These are phyloP conservation scores for Mus spretus DNA, from an alignment of 2,797 vertebrate genomes.

Conservation along the genomic window DNA sequence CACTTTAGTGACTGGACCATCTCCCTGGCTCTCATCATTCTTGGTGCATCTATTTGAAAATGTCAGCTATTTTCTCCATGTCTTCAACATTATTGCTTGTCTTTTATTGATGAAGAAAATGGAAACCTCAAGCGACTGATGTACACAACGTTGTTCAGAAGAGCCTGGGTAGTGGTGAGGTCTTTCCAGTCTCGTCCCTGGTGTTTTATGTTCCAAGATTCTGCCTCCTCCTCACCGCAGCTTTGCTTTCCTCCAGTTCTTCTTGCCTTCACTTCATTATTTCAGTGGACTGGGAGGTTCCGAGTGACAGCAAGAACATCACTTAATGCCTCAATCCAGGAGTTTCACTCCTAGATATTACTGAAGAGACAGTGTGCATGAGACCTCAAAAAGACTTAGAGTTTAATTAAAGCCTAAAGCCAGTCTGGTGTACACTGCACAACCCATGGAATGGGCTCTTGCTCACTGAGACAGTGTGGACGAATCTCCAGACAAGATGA, in stretches of 20 bases:
- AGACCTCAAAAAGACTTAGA: conserved; percentile 22
- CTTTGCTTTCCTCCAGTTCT: neutral
- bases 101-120: neutral
- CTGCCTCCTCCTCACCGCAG: neutral
- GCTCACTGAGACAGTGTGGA: neutral
- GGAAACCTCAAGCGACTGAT: neutral
- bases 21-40: neutral
- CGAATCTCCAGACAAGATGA: neutral
- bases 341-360: neutral
- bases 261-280: neutral
- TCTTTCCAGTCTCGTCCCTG: neutral
- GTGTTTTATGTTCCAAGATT: neutral
- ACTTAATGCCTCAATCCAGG: neutral
- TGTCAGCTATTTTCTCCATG: fast-evolving
- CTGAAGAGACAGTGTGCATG: neutral
- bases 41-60: neutral
- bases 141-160: neutral
- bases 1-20: neutral
- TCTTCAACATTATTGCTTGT: neutral
- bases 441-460: neutral
- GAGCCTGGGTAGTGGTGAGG: neutral
- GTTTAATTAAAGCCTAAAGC: neutral
- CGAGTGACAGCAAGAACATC: neutral
- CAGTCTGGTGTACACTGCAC: neutral
- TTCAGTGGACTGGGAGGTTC: neutral